phyloP scores from a whole-genome alignment of 1,140 invertebrate species.

The Heliothis virescens region DNA sequence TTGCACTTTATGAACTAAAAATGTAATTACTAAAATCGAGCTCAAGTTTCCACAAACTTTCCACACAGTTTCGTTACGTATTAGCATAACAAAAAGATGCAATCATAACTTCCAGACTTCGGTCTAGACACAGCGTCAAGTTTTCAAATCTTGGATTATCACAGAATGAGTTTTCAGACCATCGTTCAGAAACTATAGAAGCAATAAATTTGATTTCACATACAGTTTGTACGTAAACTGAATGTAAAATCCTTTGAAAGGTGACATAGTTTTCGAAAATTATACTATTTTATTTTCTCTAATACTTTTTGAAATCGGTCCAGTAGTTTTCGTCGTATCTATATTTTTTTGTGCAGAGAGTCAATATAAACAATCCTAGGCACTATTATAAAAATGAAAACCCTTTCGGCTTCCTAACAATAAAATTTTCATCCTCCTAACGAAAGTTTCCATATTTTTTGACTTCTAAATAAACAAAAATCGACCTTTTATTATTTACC shows the following conservation, averaged over 20 bases:
- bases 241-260: too few relatives aligned
- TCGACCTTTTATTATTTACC: background rate
- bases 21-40: background rate
- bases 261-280: too few relatives aligned
- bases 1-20: too few relatives aligned
- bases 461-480: background rate
- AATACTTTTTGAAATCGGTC: too few relatives aligned
- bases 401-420: background rate
- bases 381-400: too few relatives aligned
- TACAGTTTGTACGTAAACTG: too few relatives aligned
- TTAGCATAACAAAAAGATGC: constrained; percentile 1
- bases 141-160: background rate
- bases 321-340: too few relatives aligned
- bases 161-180: background rate
- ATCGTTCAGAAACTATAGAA: too few relatives aligned
- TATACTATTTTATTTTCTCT: too few relatives aligned
- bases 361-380: too few relatives aligned
- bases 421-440: background rate
- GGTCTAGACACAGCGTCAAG: background rate
- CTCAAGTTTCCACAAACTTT: background rate
- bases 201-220: too few relatives aligned
- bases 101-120: background rate
- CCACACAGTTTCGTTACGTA: background rate
- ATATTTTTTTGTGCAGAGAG: too few relatives aligned
- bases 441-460: background rate